Evolutionary conservation across 2,113 vertebrate species (phyloP), one percentile per base, ranked within the genome.

Genomic region (Anoura caudifer): DNA sequence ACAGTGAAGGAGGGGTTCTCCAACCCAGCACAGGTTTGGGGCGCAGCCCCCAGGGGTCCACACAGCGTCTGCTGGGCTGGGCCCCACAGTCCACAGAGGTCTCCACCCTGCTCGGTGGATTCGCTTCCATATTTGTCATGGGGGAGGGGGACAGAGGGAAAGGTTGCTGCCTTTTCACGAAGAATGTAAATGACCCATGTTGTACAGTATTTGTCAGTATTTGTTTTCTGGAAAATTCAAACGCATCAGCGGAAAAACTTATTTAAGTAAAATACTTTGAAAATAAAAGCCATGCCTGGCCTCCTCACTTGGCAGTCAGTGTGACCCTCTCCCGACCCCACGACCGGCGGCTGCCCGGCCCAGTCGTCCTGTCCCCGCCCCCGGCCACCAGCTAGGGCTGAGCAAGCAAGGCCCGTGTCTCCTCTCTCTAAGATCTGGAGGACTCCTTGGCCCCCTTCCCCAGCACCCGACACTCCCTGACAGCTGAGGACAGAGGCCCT

Each of bases 241-340:
- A 91, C 31, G 69, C 59, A 41, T 7, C 77, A 76, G 81, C 45
- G 90, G n/a, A 91, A 95, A 77, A 79, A 31, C 26, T 69, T 96
- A 97, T 97, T 97, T 97, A 97, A 97, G 95, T 97, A 97, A 98
- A 96, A 94, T 77, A 80, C 82, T 95, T 97, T 85, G 83, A 73
- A 92, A 82, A 59, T 36, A 50, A 73, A 95, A 83, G 41, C 43
- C 7, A 2, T 4, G 54, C 56, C 79, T 82, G 72, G 43, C 38
- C 16, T 31, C 81, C 61, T 88, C n/a, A 17, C n/a, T 61, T 54
- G 16, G 41, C 45, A 5, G 47, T 36, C 36, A 16, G 50, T 12
- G 10, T 31, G 20, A 75, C 19, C 77, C n/a, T 85, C 5, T 4
- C 59, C 36, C 17, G 24, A 16, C n/a, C 3, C 24, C 59, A 41